phyloP scores from a whole-genome alignment of 2,113 vertebrate genomes.

The Silurus meridionalis region DNA sequence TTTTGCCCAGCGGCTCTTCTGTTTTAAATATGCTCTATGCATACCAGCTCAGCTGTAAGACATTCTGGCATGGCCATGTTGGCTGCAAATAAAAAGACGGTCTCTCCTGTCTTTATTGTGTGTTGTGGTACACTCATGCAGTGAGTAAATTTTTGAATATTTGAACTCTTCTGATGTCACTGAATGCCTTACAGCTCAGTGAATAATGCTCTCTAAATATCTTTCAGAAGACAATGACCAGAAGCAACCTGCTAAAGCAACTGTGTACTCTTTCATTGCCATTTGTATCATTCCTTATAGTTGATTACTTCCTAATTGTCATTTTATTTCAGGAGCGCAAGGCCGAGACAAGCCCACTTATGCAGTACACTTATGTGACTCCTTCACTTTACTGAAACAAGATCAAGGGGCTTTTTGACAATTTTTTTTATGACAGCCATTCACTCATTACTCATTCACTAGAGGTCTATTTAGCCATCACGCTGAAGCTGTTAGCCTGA shows the following conservation, averaged over 20 bases:
- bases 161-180: background rate
- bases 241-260: slow-evolving; percentile 4
- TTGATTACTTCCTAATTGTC: background rate
- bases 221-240: background rate
- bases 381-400: background rate
- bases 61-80: background rate
- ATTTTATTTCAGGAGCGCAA: background rate
- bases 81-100: background rate
- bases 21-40: background rate
- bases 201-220: background rate
- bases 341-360: background rate
- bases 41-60: background rate
- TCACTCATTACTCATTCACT: background rate
- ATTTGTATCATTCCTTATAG: background rate
- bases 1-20: background rate
- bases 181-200: background rate
- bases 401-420: background rate
- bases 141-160: background rate
- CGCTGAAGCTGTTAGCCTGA: slow-evolving; percentile 24
- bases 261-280: background rate
- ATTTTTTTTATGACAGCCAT: slow-evolving; percentile 3
- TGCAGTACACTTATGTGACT: background rate
- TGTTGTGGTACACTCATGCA: background rate
- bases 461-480: slow-evolving; percentile 21
- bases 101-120: background rate